Conservation (phyloP, 2,113 vertebrate species). For the Oenanthe oenanthe region DNA sequence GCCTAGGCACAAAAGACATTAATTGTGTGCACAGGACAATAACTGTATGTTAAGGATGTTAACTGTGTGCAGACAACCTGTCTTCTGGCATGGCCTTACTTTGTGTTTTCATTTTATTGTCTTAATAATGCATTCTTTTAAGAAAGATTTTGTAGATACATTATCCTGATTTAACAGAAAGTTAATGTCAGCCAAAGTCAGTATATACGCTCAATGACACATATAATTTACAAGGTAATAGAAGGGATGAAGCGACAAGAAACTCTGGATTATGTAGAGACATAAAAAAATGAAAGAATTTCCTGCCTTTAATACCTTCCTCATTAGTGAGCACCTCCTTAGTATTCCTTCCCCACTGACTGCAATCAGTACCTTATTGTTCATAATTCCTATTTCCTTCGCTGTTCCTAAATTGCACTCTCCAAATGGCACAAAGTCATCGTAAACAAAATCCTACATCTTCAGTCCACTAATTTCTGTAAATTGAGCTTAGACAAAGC, state of each 20-base stretch:
- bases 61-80: background rate
- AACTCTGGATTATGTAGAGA: slow-evolving; percentile 43
- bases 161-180: background rate
- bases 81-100: background rate
- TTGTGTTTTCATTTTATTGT: background rate
- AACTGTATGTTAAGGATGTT: background rate
- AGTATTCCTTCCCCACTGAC: slow-evolving; percentile 59
- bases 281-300: slow-evolving; percentile 55
- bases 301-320: slow-evolving; percentile 60
- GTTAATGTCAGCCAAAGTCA: background rate
- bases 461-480: slow-evolving; percentile 60
- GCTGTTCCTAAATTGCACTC: slow-evolving; percentile 55
- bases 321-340: slow-evolving; percentile 50
- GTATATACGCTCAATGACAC: background rate
- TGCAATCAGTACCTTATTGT: slow-evolving; percentile 66
- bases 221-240: slow-evolving; percentile 36
- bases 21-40: background rate
- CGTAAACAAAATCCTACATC: slow-evolving; percentile 65
- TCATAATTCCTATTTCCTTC: slow-evolving; percentile 65
- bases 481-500: slow-evolving; percentile 56
- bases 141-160: background rate
- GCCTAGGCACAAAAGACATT: background rate
- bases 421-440: slow-evolving; percentile 60
- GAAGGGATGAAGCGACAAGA: background rate
- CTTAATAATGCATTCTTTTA: background rate